phyloP scores from a whole-genome alignment of 1,140 invertebrate species.

The Orius laevigatus region DNA sequence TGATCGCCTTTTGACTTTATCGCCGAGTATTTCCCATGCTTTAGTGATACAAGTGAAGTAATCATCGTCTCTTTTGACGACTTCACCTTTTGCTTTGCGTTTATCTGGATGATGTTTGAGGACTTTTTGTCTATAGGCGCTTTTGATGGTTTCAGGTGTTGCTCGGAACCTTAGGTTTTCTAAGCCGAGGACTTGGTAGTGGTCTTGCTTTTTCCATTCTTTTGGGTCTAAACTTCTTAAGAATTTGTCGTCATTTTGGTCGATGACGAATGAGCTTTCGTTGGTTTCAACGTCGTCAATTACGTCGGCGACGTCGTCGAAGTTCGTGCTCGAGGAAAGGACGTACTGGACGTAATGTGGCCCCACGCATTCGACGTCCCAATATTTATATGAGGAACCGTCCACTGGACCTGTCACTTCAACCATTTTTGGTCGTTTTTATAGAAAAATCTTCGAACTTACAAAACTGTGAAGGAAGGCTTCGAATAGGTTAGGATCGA shows the following conservation, averaged over 20 bases:
- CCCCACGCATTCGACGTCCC: slow-evolving; percentile 21
- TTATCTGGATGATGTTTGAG: slow-evolving; percentile 97
- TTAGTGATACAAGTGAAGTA: slow-evolving; percentile 99
- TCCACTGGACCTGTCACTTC: background rate
- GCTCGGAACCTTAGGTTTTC: slow-evolving; percentile 62
- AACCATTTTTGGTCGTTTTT: too few relatives aligned
- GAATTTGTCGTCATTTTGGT: slow-evolving; percentile 68
- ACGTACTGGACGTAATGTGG: slow-evolving; percentile 19
- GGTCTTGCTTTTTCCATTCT: slow-evolving; percentile 92
- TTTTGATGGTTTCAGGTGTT: slow-evolving; percentile 78
- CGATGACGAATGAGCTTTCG: slow-evolving; percentile 30
- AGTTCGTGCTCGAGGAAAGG: background rate
- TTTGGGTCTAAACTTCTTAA: slow-evolving; percentile 84
- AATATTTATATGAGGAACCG: background rate
- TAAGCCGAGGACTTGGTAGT: slow-evolving; percentile 86
- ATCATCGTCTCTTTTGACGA: slow-evolving; percentile 72
- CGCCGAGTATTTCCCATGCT: slow-evolving; percentile 83
- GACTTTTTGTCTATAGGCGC: slow-evolving; percentile 64
- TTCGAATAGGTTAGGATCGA: too few relatives aligned
- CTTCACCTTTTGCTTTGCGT: slow-evolving; percentile 70
- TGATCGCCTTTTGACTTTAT: slow-evolving; percentile 59
- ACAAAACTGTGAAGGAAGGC: too few relatives aligned
- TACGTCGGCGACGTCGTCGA: background rate
- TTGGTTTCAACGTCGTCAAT: slow-evolving; percentile 20
- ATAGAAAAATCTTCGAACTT: too few relatives aligned